phyloP scores from a whole-genome alignment of 2,888 invertebrate species.

The Priocnemis perturbator region DNA sequence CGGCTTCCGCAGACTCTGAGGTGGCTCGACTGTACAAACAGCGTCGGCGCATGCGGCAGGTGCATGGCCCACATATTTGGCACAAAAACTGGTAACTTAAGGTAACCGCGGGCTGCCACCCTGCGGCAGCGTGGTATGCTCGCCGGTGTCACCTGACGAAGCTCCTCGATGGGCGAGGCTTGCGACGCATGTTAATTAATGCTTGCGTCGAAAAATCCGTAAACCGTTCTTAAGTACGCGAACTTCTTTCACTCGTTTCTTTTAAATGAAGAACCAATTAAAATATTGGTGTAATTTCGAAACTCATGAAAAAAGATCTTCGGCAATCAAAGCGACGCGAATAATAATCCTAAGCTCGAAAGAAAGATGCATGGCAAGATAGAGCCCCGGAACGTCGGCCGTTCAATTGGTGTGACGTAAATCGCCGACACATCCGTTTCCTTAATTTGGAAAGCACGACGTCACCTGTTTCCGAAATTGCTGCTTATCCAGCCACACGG shows the following conservation, averaged over 20 bases:
- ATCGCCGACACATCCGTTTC: conserved; percentile 50
- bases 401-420: conserved; percentile 24
- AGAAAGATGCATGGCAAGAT: too few species aligned
- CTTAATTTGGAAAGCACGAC: conserved; percentile 46
- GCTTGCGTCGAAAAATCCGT: too few species aligned
- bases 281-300: background rate
- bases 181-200: too few species aligned
- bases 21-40: background rate
- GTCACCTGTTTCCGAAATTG: conserved; percentile 53
- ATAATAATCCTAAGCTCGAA: too few species aligned
- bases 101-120: conserved; percentile 32
- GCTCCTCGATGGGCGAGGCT: background rate
- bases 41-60: conserved; percentile 51
- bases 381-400: too few species aligned
- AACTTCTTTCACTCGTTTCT: too few species aligned
- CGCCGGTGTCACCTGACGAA: conserved; percentile 1
- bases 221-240: too few species aligned
- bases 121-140: conserved; percentile 21
- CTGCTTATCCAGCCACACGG: conserved; percentile 38
- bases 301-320: too few species aligned
- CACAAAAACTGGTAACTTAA: conserved; percentile 62
- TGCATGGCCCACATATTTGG: conserved; percentile 63
- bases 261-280: background rate
- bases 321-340: too few species aligned
- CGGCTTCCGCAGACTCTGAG: conserved; percentile 45